phyloP scores from a whole-genome alignment of 2,888 invertebrate genomes.

The Apeira syringaria region DNA sequence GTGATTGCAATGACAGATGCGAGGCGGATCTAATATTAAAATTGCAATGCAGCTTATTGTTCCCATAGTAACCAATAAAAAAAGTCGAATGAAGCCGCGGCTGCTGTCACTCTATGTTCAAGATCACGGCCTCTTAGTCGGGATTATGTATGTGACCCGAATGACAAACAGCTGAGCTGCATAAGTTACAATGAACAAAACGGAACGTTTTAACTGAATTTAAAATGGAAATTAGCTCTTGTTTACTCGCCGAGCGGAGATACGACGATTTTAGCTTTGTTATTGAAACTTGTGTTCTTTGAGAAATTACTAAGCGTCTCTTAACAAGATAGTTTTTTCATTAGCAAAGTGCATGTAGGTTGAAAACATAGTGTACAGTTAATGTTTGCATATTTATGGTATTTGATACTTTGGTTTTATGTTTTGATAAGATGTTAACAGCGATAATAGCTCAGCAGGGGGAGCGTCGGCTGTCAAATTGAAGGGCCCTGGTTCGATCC shows the following conservation, averaged over 20 bases:
- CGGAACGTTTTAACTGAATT: constrained; percentile 52
- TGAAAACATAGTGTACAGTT: not conserved
- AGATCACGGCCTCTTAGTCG: constrained; percentile 66
- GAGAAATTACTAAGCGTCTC: constrained; percentile 13
- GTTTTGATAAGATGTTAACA: no score
- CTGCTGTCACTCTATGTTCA: constrained; percentile 59
- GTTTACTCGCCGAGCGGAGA: constrained; percentile 33
- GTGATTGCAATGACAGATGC: no score
- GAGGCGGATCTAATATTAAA: no score
- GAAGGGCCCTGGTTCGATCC: no score
- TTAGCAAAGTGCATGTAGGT: constrained; percentile 9
- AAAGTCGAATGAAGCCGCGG: constrained; percentile 55
- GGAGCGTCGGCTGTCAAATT: no score
- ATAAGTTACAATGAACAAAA: constrained; percentile 52
- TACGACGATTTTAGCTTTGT: constrained; percentile 29
- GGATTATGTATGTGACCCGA: constrained; percentile 69
- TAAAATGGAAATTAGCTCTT: constrained; percentile 50
- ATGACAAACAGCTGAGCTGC: constrained; percentile 66
- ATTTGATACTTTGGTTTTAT: no score
- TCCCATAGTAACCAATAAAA: no score
- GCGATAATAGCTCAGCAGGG: no score
- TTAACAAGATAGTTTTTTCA: constrained; percentile 14
- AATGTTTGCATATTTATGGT: not conserved
- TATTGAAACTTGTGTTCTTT: constrained; percentile 23
- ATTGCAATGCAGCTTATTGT: no score